A percentile compares a stretch with the other conserved stretches of the same genome.
Conservation (phyloP, 37 sponge, comb jelly and placozoan genomes). For the Hormiphora californensis region DNA sequence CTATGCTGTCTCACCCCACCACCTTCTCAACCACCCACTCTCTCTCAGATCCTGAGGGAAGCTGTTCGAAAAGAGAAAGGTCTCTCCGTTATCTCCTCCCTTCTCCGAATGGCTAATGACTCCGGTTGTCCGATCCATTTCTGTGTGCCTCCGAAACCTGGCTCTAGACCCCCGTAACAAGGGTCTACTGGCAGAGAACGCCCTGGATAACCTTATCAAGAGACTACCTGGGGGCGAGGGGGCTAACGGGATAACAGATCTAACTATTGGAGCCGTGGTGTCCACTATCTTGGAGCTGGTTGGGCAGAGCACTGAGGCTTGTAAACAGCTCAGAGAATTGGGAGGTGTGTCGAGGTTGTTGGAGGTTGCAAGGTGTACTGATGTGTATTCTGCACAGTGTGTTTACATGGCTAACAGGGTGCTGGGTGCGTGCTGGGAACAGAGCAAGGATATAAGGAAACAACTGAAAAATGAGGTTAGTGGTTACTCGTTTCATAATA, state of each 20-base stretch:
- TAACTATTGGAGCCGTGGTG: slow-evolving; percentile 67
- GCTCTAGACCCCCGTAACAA: slow-evolving; percentile 72
- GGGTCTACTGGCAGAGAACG: slow-evolving; percentile 63
- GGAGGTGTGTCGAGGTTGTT: neutral
- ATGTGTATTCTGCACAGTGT: slow-evolving; percentile 10
- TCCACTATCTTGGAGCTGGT: slow-evolving; percentile 71
- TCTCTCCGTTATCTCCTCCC: slow-evolving; percentile 64
- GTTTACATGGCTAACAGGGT: slow-evolving; percentile 1
- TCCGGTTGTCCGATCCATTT: slow-evolving; percentile 71
- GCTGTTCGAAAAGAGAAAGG: slow-evolving; percentile 72
- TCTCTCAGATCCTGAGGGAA: slow-evolving; percentile 56
- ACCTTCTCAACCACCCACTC: too few relatives aligned
- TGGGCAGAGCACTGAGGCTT: slow-evolving; percentile 59
- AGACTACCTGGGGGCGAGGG: slow-evolving; percentile 68
- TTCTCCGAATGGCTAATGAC: slow-evolving; percentile 69
- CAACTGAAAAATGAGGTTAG: neutral
- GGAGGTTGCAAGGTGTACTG: neutral
- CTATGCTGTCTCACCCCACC: too few relatives aligned
- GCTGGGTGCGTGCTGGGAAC: slow-evolving; percentile 9
- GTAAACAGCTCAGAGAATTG: slow-evolving; percentile 9
- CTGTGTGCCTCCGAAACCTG: slow-evolving; percentile 74
- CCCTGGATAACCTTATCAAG: slow-evolving; percentile 60
- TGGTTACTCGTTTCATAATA: neutral
- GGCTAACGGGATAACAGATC: slow-evolving; percentile 68
- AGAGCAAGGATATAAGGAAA: slow-evolving; percentile 2